Percentiles rank a stretch among this genome's conserved stretches.
Conservation (phyloP, 2,888 invertebrate genomes). For the Masnerella sp. region DNA sequence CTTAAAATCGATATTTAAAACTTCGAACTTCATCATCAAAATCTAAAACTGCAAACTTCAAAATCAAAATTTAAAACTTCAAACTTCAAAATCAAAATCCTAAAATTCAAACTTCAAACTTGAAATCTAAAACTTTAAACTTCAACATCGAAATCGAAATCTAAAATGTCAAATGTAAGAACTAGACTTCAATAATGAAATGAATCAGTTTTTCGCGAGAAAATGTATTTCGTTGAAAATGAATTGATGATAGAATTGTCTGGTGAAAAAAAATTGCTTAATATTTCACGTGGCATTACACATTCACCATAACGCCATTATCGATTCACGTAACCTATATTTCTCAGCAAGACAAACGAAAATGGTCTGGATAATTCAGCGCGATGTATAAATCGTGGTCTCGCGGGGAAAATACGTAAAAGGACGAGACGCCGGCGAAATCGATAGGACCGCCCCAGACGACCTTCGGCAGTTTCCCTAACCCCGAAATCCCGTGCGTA, state of each 20-base stretch:
- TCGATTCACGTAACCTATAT: conserved; percentile 45
- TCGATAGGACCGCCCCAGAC: conserved; percentile 76
- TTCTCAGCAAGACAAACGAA: conserved; percentile 33
- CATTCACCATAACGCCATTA: conserved; percentile 29
- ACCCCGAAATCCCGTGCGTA: conserved; percentile 51
- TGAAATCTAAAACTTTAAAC: too few species aligned
- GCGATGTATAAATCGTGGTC: conserved; percentile 30
- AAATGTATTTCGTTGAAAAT: too few species aligned
- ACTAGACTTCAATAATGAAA: too few species aligned
- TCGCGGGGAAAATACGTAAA: conserved; percentile 31
- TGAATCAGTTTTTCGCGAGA: too few species aligned
- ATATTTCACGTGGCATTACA: conserved; percentile 27
- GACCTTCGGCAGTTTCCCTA: conserved; percentile 69
- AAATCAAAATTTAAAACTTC: too few species aligned
- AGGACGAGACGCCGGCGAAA: conserved; percentile 63
- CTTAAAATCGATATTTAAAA: too few species aligned
- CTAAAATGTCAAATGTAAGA: too few species aligned
- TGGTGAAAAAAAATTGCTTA: conserved; percentile 20
- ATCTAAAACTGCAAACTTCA: too few species aligned
- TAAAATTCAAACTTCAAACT: too few species aligned
- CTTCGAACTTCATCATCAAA: too few species aligned
- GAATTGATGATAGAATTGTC: conserved; percentile 16
- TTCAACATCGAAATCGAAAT: too few species aligned
- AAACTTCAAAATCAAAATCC: too few species aligned
- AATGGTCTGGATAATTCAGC: conserved; percentile 36